These are phyloP conservation scores for Furcula furcula DNA, from an alignment of 2,888 invertebrate species.

Conservation along the genomic window DNA sequence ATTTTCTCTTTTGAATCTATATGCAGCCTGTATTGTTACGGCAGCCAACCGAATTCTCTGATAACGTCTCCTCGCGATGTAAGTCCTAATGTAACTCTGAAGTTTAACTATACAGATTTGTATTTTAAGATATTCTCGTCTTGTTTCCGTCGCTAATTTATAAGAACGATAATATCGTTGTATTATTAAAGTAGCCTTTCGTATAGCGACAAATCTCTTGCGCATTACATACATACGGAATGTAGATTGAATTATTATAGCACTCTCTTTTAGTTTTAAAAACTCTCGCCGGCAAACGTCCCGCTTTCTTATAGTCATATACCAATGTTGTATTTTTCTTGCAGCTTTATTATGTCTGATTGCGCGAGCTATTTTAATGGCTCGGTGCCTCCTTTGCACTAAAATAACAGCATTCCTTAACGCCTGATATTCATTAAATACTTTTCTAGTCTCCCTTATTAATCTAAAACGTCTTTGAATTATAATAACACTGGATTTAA, in stretches of 20 bases:
- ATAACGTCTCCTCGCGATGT: conserved; percentile 49
- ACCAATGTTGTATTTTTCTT: conserved; percentile 63
- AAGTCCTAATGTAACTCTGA: conserved; percentile 45
- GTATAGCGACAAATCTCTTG: conserved; percentile 38
- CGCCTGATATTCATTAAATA: conserved; percentile 41
- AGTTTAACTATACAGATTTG: conserved; percentile 39
- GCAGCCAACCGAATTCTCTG: conserved; percentile 41
- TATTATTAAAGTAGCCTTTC: conserved; percentile 44
- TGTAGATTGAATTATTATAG: conserved; percentile 54
- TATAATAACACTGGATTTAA: conserved; percentile 47
- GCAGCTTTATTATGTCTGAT: conserved; percentile 40
- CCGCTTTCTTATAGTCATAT: conserved; percentile 44
- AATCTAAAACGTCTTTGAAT: conserved; percentile 66
- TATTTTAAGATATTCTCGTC: conserved; percentile 35
- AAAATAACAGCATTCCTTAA: conserved; percentile 41
- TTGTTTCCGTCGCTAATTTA: conserved; percentile 34
- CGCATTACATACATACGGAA: conserved; percentile 53
- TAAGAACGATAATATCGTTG: conserved; percentile 65
- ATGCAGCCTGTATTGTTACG: conserved; percentile 59
- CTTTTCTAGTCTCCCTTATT: conserved; percentile 34
- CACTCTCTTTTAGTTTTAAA: conserved; percentile 42
- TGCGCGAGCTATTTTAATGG: conserved; percentile 35
- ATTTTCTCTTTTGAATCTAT: conserved; percentile 46
- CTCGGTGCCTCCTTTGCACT: conserved; percentile 61
- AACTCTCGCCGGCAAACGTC: conserved; percentile 43